A percentile compares a stretch with the other conserved stretches of the same genome.
phyloP scores from a whole-genome alignment of 2,113 vertebrate species.

The Nerophis ophidion region DNA sequence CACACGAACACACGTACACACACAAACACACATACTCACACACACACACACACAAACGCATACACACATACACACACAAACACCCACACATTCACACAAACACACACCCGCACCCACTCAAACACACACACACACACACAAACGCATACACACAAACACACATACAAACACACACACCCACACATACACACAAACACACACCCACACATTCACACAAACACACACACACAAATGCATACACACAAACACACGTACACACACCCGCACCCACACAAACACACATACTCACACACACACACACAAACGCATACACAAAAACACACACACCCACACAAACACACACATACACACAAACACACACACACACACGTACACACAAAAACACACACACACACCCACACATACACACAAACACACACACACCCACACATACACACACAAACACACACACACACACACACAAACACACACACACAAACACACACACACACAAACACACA shows the following conservation, averaged over 20 bases:
- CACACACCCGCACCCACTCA: no score
- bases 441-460: slow-evolving; percentile 15
- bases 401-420: slow-evolving; percentile 21
- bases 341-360: slow-evolving; percentile 18
- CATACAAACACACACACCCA: no score
- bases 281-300: slow-evolving; percentile 20
- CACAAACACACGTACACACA: slow-evolving; percentile 20
- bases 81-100: no score
- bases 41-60: no score
- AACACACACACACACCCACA: slow-evolving; percentile 22
- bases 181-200: no score
- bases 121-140: no score
- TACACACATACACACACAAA: no score
- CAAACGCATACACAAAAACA: slow-evolving; percentile 17
- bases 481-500: slow-evolving; percentile 15
- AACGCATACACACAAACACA: no score
- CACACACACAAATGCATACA: slow-evolving; percentile 17
- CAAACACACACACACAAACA: slow-evolving; percentile 18
- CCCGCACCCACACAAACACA: slow-evolving; percentile 19
- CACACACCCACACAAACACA: slow-evolving; percentile 15
- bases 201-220: no score
- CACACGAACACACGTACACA: no score
- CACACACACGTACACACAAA: slow-evolving; percentile 18
- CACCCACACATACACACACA: slow-evolving; percentile 16
- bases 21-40: no score